Conservation (phyloP, 1,140 invertebrate species). For the Drosophila ananassae region DNA sequence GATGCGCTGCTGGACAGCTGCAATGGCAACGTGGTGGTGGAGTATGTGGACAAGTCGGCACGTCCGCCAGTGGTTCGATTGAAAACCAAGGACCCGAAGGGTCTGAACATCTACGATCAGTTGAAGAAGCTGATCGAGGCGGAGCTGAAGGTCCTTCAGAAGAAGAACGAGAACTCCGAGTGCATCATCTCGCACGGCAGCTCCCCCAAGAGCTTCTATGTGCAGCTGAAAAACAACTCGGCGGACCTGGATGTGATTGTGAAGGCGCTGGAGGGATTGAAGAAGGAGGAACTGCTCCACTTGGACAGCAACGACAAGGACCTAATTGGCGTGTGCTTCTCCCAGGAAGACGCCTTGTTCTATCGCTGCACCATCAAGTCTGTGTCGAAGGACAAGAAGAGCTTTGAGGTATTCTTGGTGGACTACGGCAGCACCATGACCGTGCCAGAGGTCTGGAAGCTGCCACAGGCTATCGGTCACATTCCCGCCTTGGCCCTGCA, state of each 20-base stretch:
- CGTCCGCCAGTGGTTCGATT: conserved; percentile 53
- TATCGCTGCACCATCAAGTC: conserved; percentile 88
- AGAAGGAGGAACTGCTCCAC: conserved; percentile 39
- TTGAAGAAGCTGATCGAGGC: conserved; percentile 56
- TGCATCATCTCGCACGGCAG: conserved; percentile 86
- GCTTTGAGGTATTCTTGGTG: conserved; percentile 88
- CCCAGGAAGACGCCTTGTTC: conserved; percentile 88
- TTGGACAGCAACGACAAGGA: conserved; percentile 1
- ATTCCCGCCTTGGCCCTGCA: conserved; percentile 86
- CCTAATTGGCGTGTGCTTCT: conserved; percentile 86
- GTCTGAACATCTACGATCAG: conserved; percentile 59
- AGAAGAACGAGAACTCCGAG: conserved; percentile 43
- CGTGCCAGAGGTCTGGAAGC: conserved; percentile 85
- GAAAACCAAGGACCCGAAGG: conserved; percentile 46
- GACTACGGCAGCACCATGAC: conserved; percentile 89
- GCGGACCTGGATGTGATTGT: conserved; percentile 87
- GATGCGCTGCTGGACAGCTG: conserved; percentile 73
- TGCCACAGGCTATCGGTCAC: conserved; percentile 85
- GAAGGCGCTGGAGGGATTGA: conserved; percentile 83
- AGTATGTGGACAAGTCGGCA: conserved; percentile 50
- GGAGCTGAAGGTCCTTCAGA: conserved; percentile 30
- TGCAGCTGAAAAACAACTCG: conserved; percentile 87
- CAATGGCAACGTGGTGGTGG: conserved; percentile 71
- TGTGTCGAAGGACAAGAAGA: conserved; percentile 84
- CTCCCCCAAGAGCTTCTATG: conserved; percentile 89